Evolutionary conservation across 2,797 vertebrate species (phyloP).

Genomic region (Arnoldichthys spilopterus): DNA sequence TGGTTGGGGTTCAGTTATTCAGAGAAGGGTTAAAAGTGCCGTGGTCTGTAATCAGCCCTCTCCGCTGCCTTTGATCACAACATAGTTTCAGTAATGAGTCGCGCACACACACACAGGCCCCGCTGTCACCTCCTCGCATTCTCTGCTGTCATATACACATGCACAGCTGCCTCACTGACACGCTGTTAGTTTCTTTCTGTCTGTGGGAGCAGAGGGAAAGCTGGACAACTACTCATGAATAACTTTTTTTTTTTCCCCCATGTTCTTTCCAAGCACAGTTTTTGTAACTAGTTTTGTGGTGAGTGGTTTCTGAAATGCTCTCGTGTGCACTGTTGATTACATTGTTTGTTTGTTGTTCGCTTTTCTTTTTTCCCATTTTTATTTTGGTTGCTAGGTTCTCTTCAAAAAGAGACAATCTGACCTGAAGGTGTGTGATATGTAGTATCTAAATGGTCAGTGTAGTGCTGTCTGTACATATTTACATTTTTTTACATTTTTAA

Average conservation of each 20-base stretch:
- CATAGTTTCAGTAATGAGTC: conserved; percentile 66
- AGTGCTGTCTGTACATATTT: not conserved
- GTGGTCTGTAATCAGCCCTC: conserved; percentile 73
- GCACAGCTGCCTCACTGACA: conserved; percentile 14
- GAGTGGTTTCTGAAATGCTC: not conserved
- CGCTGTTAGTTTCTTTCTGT: not conserved
- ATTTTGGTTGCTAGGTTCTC: too few relatives aligned
- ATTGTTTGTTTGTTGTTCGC: too few relatives aligned
- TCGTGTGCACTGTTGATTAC: too few relatives aligned
- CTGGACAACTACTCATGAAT: not conserved
- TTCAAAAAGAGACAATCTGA: too few relatives aligned
- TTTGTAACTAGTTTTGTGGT: not conserved
- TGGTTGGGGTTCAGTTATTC: conserved; percentile 65
- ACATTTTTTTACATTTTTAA: not conserved
- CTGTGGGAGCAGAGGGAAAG: not conserved
- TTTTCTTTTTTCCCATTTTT: too few relatives aligned
- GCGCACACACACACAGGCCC: conserved; percentile 64
- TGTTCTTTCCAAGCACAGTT: not conserved
- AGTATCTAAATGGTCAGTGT: not conserved
- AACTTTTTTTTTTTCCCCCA: too few relatives aligned
- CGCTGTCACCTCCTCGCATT: conserved; percentile 42
- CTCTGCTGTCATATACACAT: conserved; percentile 1
- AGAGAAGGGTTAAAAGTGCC: conserved; percentile 62
- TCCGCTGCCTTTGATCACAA: conserved; percentile 71
- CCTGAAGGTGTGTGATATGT: not conserved